Evolutionary conservation across 2,888 invertebrate species (phyloP).

Genomic region (Machimus rusticus): DNA sequence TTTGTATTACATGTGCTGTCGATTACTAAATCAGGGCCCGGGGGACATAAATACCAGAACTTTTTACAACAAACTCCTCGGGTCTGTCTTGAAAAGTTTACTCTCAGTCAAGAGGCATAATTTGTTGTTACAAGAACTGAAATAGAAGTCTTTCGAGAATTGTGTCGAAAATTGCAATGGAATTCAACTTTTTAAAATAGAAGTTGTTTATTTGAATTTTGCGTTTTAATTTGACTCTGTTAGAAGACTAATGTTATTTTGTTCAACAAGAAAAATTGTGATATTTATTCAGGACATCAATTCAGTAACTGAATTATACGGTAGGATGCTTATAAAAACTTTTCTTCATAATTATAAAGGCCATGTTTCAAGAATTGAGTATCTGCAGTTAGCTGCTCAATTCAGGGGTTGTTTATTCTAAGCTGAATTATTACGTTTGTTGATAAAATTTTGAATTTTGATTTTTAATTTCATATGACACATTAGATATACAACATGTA

Average conservation of each 20-base stretch:
- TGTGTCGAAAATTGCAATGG: background rate
- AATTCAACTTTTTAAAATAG: background rate
- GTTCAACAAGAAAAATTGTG: background rate
- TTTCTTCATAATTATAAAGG: background rate
- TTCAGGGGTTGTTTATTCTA: no score
- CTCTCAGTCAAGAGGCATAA: background rate
- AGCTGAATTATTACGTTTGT: no score
- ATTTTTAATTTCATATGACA: background rate
- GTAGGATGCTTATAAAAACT: background rate
- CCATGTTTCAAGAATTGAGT: no score
- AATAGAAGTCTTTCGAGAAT: background rate
- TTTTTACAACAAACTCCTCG: background rate
- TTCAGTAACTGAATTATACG: background rate
- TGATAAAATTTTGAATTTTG: no score
- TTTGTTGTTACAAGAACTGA: background rate
- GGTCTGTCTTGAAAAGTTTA: background rate
- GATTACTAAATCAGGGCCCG: background rate
- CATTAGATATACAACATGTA: background rate
- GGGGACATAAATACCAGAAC: background rate
- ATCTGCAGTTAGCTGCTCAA: no score
- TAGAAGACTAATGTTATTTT: background rate
- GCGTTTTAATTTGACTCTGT: background rate
- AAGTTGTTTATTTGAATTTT: background rate
- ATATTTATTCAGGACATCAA: no score
- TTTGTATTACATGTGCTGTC: background rate